phyloP scores from a whole-genome alignment of 2,888 invertebrate genomes.

The Sinotaia quadrata region DNA sequence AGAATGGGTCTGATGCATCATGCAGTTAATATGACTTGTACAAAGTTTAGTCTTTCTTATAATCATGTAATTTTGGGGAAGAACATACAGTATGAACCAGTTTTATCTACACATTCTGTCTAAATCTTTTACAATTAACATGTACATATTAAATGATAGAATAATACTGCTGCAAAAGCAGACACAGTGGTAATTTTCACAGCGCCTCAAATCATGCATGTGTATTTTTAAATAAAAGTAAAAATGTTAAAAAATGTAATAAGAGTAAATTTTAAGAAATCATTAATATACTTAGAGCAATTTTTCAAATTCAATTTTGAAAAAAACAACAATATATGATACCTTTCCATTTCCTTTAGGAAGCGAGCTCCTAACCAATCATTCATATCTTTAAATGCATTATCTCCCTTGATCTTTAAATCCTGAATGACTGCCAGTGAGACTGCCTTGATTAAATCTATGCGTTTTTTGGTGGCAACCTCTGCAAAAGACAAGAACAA shows the following conservation, averaged over 20 bases:
- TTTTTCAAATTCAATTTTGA: no score
- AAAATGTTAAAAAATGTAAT: background rate
- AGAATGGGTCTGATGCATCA: no score
- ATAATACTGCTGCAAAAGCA: background rate
- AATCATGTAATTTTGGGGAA: no score
- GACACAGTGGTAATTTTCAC: no score
- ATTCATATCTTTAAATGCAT: conserved; percentile 69
- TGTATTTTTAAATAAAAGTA: background rate
- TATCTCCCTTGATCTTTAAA: conserved; percentile 66
- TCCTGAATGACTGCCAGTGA: conserved; percentile 62
- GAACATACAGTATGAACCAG: no score
- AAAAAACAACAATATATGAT: background rate
- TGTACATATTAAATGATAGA: no score
- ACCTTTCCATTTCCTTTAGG: conserved; percentile 72
- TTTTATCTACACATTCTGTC: no score
- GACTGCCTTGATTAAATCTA: conserved; percentile 64
- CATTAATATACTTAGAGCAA: background rate
- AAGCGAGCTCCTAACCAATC: conserved; percentile 72
- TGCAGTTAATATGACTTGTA: no score
- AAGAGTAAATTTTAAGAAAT: background rate
- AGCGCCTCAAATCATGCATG: background rate
- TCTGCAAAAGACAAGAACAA: no score
- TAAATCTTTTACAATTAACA: no score
- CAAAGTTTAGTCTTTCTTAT: no score
- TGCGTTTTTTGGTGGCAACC: conserved; percentile 54